Evolutionary conservation across 2,797 vertebrate species (phyloP).

Genomic region (Threskiornis aethiopicus): DNA sequence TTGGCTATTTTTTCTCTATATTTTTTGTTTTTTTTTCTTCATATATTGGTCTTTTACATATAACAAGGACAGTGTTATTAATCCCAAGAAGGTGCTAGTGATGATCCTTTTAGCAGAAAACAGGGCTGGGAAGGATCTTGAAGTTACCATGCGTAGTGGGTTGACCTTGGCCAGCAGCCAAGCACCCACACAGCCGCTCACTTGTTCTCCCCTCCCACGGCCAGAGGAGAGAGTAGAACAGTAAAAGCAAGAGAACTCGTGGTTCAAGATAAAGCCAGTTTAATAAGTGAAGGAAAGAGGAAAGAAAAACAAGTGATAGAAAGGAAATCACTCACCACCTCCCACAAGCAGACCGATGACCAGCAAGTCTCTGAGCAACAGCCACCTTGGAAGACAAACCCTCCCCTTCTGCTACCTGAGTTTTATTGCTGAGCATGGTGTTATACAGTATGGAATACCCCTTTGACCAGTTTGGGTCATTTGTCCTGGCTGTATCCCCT

Average conservation of each 20-base stretch:
- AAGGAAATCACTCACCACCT: neutral
- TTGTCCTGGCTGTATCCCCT: neutral
- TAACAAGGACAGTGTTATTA: neutral
- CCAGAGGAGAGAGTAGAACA: neutral
- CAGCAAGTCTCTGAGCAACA: neutral
- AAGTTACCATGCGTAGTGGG: neutral
- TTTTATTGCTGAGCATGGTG: neutral
- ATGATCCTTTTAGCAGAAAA: neutral
- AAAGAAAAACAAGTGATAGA: neutral
- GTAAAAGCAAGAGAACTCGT: neutral
- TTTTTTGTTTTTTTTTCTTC: neutral
- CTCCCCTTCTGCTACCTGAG: neutral
- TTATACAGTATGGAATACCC: neutral
- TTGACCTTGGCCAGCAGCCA: constrained; percentile 4
- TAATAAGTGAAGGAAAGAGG: neutral
- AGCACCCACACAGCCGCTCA: neutral
- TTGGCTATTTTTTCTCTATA: neutral
- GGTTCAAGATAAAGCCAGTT: neutral
- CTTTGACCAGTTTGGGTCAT: neutral
- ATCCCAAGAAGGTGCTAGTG: neutral
- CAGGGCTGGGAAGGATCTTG: neutral
- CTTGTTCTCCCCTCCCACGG: accelerated
- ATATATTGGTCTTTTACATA: neutral
- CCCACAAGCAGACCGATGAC: neutral
- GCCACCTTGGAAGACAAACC: neutral